Conservation (phyloP, 2,113 vertebrate genomes). For the Procavia capensis region DNA sequence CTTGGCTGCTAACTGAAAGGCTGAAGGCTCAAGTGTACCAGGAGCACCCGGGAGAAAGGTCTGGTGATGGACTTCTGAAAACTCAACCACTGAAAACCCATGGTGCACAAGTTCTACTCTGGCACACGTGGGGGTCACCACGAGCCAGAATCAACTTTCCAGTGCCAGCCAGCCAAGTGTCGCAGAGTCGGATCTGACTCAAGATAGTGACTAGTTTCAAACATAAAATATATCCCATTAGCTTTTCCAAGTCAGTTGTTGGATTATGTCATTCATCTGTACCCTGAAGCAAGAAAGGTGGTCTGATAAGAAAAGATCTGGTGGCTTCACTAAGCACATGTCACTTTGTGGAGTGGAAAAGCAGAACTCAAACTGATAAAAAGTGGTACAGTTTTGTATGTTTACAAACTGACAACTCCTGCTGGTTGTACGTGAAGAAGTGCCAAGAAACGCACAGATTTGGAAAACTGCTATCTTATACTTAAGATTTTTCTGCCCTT, state of each 20-base stretch:
- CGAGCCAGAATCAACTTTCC: no score
- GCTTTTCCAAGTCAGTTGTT: background rate
- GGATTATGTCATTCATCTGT: background rate
- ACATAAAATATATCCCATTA: slow-evolving; percentile 14
- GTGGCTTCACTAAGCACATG: background rate
- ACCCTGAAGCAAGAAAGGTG: background rate
- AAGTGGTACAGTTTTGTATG: background rate
- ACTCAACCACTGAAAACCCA: background rate
- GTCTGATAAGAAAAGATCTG: background rate
- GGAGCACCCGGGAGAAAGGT: background rate
- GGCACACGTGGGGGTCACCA: no score
- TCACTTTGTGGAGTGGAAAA: background rate
- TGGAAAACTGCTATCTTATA: background rate
- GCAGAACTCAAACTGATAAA: background rate
- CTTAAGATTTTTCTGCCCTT: background rate
- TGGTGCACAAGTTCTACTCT: no score
- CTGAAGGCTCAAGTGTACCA: background rate
- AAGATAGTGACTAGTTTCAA: no score
- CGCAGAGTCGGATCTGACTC: no score
- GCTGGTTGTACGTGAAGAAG: background rate
- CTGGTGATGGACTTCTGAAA: background rate
- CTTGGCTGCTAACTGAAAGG: background rate
- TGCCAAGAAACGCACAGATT: slow-evolving; percentile 48
- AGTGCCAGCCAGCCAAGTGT: no score
- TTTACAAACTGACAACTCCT: background rate